Evolutionary conservation across 2,113 vertebrate species (phyloP).

Genomic region (Semnopithecus entellus): DNA sequence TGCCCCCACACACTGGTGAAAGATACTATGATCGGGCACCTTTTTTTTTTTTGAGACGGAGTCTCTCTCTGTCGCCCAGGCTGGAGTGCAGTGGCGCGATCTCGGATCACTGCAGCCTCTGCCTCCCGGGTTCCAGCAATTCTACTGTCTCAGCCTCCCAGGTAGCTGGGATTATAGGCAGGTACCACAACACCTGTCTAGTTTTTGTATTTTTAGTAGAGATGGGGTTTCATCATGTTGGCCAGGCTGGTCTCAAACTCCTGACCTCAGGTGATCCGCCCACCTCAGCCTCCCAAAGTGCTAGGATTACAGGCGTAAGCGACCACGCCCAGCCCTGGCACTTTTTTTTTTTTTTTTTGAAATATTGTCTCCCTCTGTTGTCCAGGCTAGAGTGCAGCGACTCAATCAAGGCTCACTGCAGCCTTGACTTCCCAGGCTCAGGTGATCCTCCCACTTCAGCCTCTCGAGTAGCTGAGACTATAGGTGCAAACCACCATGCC

Average conservation of each 20-base stretch:
- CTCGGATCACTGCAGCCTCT: not conserved
- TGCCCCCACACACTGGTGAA: fast-evolving
- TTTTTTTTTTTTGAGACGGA: not conserved
- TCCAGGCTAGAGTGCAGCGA: too few species aligned
- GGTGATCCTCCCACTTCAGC: too few species aligned
- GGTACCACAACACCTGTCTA: not conserved
- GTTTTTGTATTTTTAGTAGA: not conserved
- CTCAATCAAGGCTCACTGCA: too few species aligned
- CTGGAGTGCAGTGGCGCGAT: not conserved
- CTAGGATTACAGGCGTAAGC: not conserved
- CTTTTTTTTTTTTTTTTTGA: too few species aligned
- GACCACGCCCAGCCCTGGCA: too few species aligned
- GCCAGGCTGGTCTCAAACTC: not conserved
- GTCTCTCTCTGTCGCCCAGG: not conserved
- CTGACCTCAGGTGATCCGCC: not conserved
- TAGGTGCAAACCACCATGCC: too few species aligned
- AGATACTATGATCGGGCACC: not conserved
- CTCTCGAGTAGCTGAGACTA: too few species aligned
- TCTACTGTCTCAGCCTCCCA: not conserved
- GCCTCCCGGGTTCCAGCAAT: not conserved
- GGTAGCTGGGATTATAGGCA: not conserved
- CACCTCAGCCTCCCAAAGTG: not conserved
- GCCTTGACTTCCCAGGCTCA: too few species aligned
- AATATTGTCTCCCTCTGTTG: too few species aligned
- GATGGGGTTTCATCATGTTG: not conserved